Evolutionary conservation across 92 coral and sea anemone species (phyloP), one percentile per base, ranked within the genome.

Genomic region (Porites lobata): DNA sequence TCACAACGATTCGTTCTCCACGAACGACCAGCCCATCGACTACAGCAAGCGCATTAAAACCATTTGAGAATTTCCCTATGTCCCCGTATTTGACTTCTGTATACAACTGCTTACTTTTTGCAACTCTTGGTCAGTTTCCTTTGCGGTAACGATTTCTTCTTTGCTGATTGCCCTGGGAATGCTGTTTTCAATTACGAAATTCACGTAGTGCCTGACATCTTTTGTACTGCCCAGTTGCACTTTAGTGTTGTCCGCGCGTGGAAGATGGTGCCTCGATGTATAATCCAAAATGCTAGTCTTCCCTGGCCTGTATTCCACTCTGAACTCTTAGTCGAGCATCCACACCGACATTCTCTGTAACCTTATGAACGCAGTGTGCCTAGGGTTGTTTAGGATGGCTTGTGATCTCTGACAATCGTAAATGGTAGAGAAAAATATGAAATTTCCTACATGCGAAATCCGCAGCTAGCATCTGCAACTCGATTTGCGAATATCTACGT

Each of bases 281-380:
- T 80, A 87, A 47, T 87, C 91, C 1, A 82, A 80, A 1, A 68
- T 86, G 20, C 51, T 86, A n/a, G 56, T 17, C 75, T 78, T 86
- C 50, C 90, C 79, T 2, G 84, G 77, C 62, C 90, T 68, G 18
- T 83, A 83, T 71, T 83, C 79, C 14, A 78, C 72, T n/a, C 2
- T 32, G 61, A 71, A 83, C 13, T 57, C 67, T 19, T 83, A 83
- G 15, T 83, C 79, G 18, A 71, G 13, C 67, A 71, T 83, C 8
- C 79, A 57, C 24, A 47, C 54, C 86, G 38, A 8, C 38, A 82
- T 82, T 15, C 79, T 8, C 13, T 53, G 13, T 12, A 53, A 12
- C 58, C 58, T 8, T 53, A 53, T 53, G 72, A 4, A 52, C 72
- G 58, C 58, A 22, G 14, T 50, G 63, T 82, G 79, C 14, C 26